A percentile compares a stretch with the other conserved stretches of the same genome.
These are phyloP conservation scores for Drosophila prolongata DNA, from an alignment of 2,888 invertebrate genomes.

Conservation along the genomic window DNA sequence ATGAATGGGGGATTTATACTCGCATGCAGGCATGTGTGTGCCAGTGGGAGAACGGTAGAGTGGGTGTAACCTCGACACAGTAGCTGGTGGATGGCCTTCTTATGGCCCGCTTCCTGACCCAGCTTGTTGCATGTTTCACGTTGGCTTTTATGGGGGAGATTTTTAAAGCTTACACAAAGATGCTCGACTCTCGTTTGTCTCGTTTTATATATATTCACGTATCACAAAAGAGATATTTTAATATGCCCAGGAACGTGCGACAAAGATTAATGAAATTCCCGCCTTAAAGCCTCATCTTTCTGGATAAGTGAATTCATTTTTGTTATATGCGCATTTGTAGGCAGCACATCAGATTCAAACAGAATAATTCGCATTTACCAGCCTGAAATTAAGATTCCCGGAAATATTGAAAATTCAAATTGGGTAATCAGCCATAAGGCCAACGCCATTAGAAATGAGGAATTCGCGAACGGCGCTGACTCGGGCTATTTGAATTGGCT, in stretches of 20 bases:
- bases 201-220: slow-evolving; percentile 21
- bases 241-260: slow-evolving; percentile 38
- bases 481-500: slow-evolving; percentile 25
- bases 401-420: slow-evolving; percentile 49
- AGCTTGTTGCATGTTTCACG: slow-evolving; percentile 67
- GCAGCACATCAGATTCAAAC: neutral
- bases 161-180: slow-evolving; percentile 71
- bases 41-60: slow-evolving; percentile 5
- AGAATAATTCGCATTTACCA: slow-evolving; percentile 5
- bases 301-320: slow-evolving; percentile 9
- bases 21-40: slow-evolving; percentile 10
- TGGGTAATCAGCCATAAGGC: slow-evolving; percentile 33
- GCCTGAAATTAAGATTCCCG: slow-evolving; percentile 36
- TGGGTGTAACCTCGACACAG: slow-evolving; percentile 61
- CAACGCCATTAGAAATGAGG: slow-evolving; percentile 18
- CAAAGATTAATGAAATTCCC: slow-evolving; percentile 73
- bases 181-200: slow-evolving; percentile 30
- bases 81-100: slow-evolving; percentile 38
- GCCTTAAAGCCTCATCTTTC: slow-evolving; percentile 34
- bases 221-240: slow-evolving; percentile 49
- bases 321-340: neutral
- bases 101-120: slow-evolving; percentile 27
- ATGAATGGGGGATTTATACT: slow-evolving; percentile 46
- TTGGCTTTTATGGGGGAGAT: slow-evolving; percentile 44
- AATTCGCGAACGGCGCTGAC: slow-evolving; percentile 22